Conservation (phyloP, 2,113 vertebrate species). For the Lepidothrix coronata region DNA sequence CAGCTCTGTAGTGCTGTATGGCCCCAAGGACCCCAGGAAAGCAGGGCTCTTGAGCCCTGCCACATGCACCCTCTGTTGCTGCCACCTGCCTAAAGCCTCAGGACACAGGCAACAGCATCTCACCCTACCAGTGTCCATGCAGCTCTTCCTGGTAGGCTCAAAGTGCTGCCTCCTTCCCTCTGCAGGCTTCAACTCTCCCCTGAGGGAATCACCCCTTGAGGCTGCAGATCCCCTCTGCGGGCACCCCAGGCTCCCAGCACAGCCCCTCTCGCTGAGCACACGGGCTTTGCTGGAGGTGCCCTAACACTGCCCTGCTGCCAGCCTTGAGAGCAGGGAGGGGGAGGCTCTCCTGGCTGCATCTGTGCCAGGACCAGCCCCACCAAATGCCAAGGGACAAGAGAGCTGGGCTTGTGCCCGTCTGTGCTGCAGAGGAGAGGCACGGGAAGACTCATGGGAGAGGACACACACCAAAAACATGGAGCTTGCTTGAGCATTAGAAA, state of each 20-base stretch:
- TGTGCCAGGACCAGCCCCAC: neutral
- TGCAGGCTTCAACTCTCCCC: neutral
- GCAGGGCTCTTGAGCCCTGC: neutral
- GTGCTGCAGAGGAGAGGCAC: neutral
- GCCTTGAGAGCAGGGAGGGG: fast-evolving
- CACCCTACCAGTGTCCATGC: neutral
- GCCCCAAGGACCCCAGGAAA: neutral
- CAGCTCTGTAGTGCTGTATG: neutral
- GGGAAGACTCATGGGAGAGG: neutral
- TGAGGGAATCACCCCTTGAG: neutral
- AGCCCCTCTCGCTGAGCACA: neutral
- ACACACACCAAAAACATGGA: neutral
- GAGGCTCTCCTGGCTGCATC: fast-evolving
- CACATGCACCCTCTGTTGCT: neutral
- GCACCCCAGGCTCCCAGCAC: neutral
- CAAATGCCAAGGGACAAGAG: fast-evolving
- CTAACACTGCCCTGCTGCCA: neutral
- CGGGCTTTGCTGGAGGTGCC: neutral
- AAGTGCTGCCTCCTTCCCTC: neutral
- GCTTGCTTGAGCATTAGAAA: neutral
- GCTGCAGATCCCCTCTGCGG: neutral
- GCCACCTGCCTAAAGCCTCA: neutral
- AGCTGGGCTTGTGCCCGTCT: neutral
- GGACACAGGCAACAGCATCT: neutral
- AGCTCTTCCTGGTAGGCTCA: neutral